A percentile compares a stretch with the other conserved stretches of the same genome.
phyloP scores from a whole-genome alignment of 2,888 invertebrate genomes.

The Euzophera pinguis region DNA sequence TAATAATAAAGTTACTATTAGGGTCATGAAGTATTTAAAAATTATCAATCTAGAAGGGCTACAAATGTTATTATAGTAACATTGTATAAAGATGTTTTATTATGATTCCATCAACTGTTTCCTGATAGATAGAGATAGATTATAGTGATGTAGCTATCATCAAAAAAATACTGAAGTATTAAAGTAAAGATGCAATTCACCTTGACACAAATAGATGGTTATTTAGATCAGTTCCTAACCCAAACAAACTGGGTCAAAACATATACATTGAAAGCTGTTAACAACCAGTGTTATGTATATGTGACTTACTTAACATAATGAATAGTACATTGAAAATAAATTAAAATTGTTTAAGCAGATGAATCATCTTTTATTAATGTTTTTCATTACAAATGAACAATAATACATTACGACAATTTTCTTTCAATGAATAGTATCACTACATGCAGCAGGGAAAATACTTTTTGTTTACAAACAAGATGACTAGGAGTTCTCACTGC shows the following conservation, averaged over 20 bases:
- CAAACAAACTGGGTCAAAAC: conserved; percentile 2
- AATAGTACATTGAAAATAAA: background rate
- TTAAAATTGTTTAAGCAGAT: background rate
- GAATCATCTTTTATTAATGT: background rate
- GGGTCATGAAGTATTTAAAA: no score
- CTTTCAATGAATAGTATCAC: background rate
- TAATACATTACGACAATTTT: background rate
- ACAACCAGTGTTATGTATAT: no score
- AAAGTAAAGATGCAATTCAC: conserved; percentile 26
- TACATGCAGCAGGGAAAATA: background rate
- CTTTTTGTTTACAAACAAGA: conserved; percentile 32
- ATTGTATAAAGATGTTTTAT: no score
- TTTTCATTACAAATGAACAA: background rate
- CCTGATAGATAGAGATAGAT: no score
- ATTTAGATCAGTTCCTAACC: conserved; percentile 27
- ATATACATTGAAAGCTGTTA: conserved; percentile 5
- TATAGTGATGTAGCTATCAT: no score
- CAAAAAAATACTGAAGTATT: background rate
- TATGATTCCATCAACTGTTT: no score
- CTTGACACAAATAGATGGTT: conserved; percentile 47
- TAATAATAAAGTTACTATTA: no score
- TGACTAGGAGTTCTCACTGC: background rate
- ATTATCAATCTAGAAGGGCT: no score
- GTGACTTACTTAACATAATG: no score
- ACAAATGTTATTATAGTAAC: no score